Base-by-base conservation (phyloP, 2,797 vertebrate genomes). In the Eulemur albifrons region DNA sequence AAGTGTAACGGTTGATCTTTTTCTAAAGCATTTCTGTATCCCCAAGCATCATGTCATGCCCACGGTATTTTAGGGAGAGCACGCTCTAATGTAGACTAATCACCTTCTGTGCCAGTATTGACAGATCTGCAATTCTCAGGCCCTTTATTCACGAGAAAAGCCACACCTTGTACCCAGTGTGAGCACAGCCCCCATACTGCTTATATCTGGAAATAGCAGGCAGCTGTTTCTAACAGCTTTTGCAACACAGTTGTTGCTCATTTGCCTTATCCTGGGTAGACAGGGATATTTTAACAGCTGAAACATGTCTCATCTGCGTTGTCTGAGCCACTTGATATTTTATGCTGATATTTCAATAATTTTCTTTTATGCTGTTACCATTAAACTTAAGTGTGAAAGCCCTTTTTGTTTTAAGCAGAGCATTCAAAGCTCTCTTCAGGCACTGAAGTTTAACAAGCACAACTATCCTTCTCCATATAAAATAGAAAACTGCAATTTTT, bases 171-270 rank as follows among this genome's bases (percentile, higher is more conserved):
- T 63, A 32, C 61, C 61, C 61, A 63, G 30, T 1, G 30, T 32
- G 27, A 3, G 32, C 0, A 2, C n/a, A 67, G 75, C 20, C 80
- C 61, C 67, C 25, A 3, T 1, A 1, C 76, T 1, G 54, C 61
- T 18, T 70, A 4, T 81, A 75, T 94, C 97, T 85, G 83, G 59
- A 85, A 85, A 92, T 83, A 96, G 45, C 94, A 97, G 90, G 84
- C 84, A 80, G 90, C 96, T 88, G 92, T 72, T 89, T 35, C 48
- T 89, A 93, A 52, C 96, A 84, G 84, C 70, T 57, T 75, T 35
- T 40, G 73, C 25, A 57, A 48, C 43, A 75, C 84, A 90, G 77
- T 88, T 88, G 82, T 52, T 89, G 83, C 59, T 43, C 30, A 4
- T 67, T 35, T 67, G 83, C 69, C 89, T 96, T 85, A 93, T 85